These are phyloP conservation scores for Coptotermes formosanus DNA, from an alignment of 1,140 invertebrate genomes.

Conservation along the genomic window DNA sequence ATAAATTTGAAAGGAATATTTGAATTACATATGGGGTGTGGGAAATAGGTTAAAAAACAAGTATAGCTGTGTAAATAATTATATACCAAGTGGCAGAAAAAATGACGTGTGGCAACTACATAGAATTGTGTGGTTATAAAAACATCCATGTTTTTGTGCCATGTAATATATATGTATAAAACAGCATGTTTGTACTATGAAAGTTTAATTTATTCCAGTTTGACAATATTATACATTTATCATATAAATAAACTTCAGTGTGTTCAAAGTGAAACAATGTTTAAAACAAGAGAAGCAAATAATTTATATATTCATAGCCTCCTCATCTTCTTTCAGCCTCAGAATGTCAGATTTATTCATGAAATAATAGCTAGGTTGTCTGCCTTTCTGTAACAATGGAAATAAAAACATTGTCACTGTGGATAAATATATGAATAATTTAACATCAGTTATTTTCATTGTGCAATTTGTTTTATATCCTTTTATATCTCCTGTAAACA, in stretches of 20 bases:
- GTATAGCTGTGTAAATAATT: too few species aligned
- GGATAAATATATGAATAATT: too few species aligned
- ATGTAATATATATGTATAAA: background rate
- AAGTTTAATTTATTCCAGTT: background rate
- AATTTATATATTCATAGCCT: slow-evolving; percentile 45
- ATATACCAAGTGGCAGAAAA: too few species aligned
- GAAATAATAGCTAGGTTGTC: slow-evolving; percentile 88
- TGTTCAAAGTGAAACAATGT: background rate
- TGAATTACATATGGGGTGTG: too few species aligned
- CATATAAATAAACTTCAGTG: background rate
- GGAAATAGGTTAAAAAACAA: too few species aligned
- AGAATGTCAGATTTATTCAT: slow-evolving; percentile 87
- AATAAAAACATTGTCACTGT: slow-evolving; percentile 19
- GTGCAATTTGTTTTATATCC: background rate
- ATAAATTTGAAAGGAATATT: too few species aligned
- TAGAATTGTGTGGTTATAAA: too few species aligned
- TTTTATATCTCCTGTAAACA: background rate
- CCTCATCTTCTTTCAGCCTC: slow-evolving; percentile 78
- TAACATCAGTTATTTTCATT: background rate
- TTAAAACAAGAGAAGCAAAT: background rate
- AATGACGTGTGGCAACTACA: too few species aligned
- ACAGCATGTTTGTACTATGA: background rate
- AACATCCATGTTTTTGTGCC: too few species aligned
- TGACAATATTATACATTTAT: background rate
- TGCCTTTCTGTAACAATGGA: slow-evolving; percentile 60